phyloP scores from a whole-genome alignment of 2,797 vertebrate genomes.

The Pseudomugil gertrudae region DNA sequence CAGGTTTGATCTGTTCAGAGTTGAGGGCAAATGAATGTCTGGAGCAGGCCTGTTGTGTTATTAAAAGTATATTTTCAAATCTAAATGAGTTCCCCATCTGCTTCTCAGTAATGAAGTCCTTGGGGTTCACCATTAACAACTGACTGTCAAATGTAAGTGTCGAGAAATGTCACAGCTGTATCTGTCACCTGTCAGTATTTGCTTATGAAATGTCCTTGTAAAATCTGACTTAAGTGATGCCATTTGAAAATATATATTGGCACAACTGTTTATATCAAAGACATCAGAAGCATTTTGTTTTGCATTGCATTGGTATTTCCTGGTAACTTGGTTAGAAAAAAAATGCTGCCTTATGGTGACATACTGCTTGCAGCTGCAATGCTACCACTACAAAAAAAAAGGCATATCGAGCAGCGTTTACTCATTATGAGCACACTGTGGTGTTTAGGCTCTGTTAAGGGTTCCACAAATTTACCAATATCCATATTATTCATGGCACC shows the following conservation, averaged over 20 bases:
- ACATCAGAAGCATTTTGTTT: background rate
- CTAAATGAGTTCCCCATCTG: constrained; percentile 37
- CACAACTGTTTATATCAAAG: background rate
- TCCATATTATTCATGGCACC: background rate
- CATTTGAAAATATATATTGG: background rate
- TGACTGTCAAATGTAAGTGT: background rate
- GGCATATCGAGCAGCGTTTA: background rate
- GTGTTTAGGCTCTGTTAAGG: background rate
- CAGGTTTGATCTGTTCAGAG: background rate
- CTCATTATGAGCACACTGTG: background rate
- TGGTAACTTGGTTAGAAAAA: background rate
- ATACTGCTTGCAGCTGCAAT: background rate
- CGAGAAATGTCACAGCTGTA: background rate
- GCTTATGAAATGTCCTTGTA: background rate
- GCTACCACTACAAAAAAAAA: too few relatives aligned
- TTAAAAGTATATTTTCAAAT: constrained; percentile 27
- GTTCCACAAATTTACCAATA: background rate
- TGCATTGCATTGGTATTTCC: too few relatives aligned
- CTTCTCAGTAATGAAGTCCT: constrained; percentile 19
- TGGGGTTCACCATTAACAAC: background rate
- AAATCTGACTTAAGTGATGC: background rate
- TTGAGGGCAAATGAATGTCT: background rate
- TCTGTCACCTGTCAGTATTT: background rate
- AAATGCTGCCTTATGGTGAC: background rate
- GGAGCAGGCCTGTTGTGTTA: constrained; percentile 1